Base-by-base conservation (phyloP, 2,797 vertebrate genomes). In the Macropodus opercularis region DNA sequence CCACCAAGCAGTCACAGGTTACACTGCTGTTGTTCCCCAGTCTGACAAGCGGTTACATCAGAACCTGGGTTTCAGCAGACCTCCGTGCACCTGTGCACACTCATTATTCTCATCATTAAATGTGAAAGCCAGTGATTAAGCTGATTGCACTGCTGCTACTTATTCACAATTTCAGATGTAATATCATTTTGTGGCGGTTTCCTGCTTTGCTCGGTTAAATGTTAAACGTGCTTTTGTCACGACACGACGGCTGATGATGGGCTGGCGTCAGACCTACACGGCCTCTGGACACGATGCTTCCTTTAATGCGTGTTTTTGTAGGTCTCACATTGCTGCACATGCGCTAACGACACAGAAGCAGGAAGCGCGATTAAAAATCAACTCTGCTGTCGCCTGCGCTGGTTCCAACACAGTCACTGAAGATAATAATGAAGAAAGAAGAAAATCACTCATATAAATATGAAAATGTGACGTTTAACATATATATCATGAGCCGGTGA, bases 1-100 rank as follows among this genome's bases (percentile, higher is more conserved):
- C 10, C 26, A 23, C 31, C 57, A 41, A 60, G 32, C 14, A 18
- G 46, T 39, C 35, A 22, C 44, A 17, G 57, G 35, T 46, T 29
- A 4, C 1, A 48, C 35, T 13, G 26, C 36, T 40, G 55, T 29
- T 49, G 44, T n/a, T 35, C 14, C 14, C n/a, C 34, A 35, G 31
- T 32, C 11, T 32, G 31, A 12, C 11, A 13, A 12, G 6, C 3
- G 4, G 12, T 13, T 34, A 15, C 2, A n/a, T 17, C n/a, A 38
- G 15, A 36, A n/a, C 17, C 17, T 17, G 15, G 35, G 35, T 8
- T 17, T 8, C 3, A n/a, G 14, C n/a, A n/a, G n/a, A n/a, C n/a
- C n/a, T n/a, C n/a, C n/a, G n/a, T 35, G 6, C 5, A n/a, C 34
- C 14, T 35, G 35, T 38, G 35, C 13, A 10, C 10, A 12, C 31